These are phyloP conservation scores for Dromococcyx pavoninus DNA, from an alignment of 2,797 vertebrate genomes.

Conservation along the genomic window DNA sequence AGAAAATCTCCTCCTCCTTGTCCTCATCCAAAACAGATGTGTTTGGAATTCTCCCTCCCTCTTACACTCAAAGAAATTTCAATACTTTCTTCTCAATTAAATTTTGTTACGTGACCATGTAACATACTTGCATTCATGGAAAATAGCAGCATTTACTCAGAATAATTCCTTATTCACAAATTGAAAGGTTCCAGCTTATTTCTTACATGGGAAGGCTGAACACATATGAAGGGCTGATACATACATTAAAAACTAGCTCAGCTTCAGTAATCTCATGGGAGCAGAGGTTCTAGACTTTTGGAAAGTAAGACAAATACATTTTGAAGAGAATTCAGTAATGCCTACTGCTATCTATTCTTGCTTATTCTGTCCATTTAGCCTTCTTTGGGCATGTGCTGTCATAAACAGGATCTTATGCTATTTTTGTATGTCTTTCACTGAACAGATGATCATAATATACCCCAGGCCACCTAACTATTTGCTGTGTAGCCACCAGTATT, in stretches of 20 bases:
- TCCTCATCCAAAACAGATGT: neutral
- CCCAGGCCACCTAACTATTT: neutral
- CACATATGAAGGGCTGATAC: neutral
- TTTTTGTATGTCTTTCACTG: neutral
- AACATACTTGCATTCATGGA: neutral
- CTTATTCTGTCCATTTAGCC: neutral
- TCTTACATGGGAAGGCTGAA: neutral
- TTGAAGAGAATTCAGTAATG: neutral
- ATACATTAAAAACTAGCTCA: neutral
- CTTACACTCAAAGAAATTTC: neutral
- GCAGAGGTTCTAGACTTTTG: neutral
- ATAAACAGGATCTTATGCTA: neutral
- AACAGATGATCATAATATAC: neutral
- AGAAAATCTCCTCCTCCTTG: neutral
- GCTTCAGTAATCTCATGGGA: neutral
- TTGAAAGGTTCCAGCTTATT: neutral
- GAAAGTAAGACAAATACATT: neutral
- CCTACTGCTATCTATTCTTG: neutral
- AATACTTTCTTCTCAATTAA: neutral
- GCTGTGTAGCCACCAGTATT: neutral
- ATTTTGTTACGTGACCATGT: neutral
- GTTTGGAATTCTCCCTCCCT: neutral
- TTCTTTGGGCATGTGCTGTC: neutral
- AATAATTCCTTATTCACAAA: neutral
- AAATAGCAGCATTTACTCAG: neutral